These are phyloP conservation scores for Manacus vitellinus DNA, from an alignment of 2,113 vertebrate genomes.

Conservation along the genomic window DNA sequence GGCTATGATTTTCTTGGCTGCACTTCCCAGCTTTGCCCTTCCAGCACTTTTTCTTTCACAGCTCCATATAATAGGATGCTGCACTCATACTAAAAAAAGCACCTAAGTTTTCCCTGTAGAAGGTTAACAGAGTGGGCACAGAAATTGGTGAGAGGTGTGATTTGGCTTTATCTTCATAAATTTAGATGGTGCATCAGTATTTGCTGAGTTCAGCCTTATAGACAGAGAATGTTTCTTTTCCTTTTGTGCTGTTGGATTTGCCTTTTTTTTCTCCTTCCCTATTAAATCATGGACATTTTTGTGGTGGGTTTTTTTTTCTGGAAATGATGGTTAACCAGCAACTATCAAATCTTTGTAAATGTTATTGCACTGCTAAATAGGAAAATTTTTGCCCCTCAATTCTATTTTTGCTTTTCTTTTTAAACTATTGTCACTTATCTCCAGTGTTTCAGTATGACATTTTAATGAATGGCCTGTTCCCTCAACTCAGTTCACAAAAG, in stretches of 20 bases:
- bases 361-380: not conserved
- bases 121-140: not conserved
- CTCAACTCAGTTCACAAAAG: not conserved
- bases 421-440: not conserved
- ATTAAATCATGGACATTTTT: not conserved
- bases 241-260: not conserved
- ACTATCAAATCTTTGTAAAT: not conserved
- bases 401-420: not conserved
- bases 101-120: not conserved
- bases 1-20: not conserved
- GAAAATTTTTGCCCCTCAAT: not conserved
- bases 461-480: constrained; percentile 34
- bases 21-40: not conserved
- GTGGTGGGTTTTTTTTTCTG: not conserved
- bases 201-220: not conserved
- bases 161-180: not conserved
- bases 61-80: not conserved
- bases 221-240: not conserved
- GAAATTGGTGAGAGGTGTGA: not conserved
- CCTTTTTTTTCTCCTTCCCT: not conserved
- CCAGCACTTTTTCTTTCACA: not conserved
- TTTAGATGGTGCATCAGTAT: not conserved
- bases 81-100: not conserved
- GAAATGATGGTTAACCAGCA: not conserved
- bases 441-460: not conserved